These are phyloP conservation scores for Syngnathoides biaculeatus DNA, from an alignment of 2,113 vertebrate species.

Conservation along the genomic window DNA sequence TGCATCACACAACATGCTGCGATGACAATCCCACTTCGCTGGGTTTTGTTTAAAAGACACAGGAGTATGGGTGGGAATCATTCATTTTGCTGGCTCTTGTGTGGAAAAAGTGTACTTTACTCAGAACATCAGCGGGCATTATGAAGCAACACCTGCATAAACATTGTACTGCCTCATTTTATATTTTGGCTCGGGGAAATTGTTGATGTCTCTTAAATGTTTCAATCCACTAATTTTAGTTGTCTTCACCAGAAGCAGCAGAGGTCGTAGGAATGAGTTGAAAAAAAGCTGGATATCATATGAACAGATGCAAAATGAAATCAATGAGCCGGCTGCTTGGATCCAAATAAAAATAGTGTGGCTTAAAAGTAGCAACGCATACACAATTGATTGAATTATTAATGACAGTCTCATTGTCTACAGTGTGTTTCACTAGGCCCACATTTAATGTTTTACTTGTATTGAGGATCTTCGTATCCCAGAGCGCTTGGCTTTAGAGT, in stretches of 20 bases:
- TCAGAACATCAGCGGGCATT: slow-evolving; percentile 23
- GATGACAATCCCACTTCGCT: too few relatives aligned
- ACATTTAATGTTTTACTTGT: slow-evolving; percentile 36
- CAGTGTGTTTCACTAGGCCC: slow-evolving; percentile 37
- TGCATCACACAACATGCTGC: too few relatives aligned
- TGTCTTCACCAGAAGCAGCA: slow-evolving; percentile 18
- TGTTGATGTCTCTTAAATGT: slow-evolving; percentile 32
- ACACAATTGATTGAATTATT: slow-evolving; percentile 55
- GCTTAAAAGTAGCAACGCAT: slow-evolving; percentile 23
- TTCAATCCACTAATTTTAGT: slow-evolving; percentile 48
- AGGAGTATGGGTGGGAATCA: too few relatives aligned
- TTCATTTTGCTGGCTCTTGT: not conserved
- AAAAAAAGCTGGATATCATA: slow-evolving; percentile 9
- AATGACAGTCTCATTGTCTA: slow-evolving; percentile 37
- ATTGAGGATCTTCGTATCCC: slow-evolving; percentile 36
- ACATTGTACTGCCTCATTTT: slow-evolving; percentile 37
- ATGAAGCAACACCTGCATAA: slow-evolving; percentile 28
- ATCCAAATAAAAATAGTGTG: slow-evolving; percentile 31
- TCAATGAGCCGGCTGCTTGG: slow-evolving; percentile 21
- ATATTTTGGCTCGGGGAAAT: slow-evolving; percentile 27
- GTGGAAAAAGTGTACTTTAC: slow-evolving; percentile 14
- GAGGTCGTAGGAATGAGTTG: slow-evolving; percentile 5
- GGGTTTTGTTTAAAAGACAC: too few relatives aligned
- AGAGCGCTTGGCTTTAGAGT: slow-evolving; percentile 23
- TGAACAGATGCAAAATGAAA: slow-evolving; percentile 14